Evolutionary conservation across 1,140 invertebrate species (phyloP), one percentile per base, ranked within the genome.

Genomic region (Ceratina calcarata): DNA sequence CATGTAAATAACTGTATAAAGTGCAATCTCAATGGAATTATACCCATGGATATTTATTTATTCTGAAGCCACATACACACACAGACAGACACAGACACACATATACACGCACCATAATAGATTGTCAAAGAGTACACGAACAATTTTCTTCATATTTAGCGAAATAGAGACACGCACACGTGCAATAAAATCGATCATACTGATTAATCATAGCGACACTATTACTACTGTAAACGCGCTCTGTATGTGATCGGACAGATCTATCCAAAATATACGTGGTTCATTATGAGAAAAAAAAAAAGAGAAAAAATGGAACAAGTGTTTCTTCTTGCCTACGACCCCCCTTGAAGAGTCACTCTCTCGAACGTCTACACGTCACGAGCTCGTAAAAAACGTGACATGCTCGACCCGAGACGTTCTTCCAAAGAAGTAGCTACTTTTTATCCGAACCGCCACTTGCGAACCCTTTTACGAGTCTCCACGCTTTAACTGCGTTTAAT

Each of bases 1-100:
- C 70, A 71, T 93, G 92, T 93, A 93, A 93, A 93, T 93, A 93
- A 90, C 87, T 93, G 91, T 92, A 92, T 90, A 92, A 89, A 91
- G 85, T 83, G 74, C 55, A 61, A 86, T 80, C 68, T 10, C 32
- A 53, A 57, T 24, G 18, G 32, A 24, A 70, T 55, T 60, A 53
- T 58, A 51, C 66, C 74, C 67, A 45, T 58, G 49, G 58, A 2
- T 80, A 77, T 69, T 77, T 81, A 81, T 78, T 81, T 78, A 78
- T 79, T 79, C n/a, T 7, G 32, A 65, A 15, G 53, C 53, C 37
- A 32, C 60, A 13, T 16, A 57, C n/a, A 16, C 55, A 45, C 8
- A 10, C 37, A 45, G 3, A 45, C 37, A 4, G 1, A 32, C 27
- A 32, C 4, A 13, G 2, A 57, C 7, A 16, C 55, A 45, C 8